phyloP scores from a whole-genome alignment of 2,797 vertebrate genomes.

The Alfaro cultratus region DNA sequence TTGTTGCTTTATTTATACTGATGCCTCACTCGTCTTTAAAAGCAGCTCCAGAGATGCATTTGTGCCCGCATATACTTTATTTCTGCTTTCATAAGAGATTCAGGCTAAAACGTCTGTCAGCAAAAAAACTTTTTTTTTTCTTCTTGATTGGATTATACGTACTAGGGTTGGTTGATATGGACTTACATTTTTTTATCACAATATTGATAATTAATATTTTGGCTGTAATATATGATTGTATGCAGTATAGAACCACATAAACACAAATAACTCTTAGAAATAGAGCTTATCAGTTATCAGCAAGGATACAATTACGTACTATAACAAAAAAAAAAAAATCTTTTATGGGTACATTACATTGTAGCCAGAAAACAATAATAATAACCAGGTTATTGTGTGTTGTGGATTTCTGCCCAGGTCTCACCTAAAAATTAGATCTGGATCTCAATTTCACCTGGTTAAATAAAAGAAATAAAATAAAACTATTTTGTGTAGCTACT shows the following conservation, averaged over 20 bases:
- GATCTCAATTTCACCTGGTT: no score
- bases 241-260: background rate
- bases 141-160: conserved; percentile 21
- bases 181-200: background rate
- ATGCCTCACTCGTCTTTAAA: conserved; percentile 37
- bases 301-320: background rate
- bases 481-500: background rate
- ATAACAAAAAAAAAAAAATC: background rate
- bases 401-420: no score
- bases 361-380: background rate
- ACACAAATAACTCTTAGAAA: background rate
- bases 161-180: background rate
- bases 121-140: background rate
- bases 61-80: conserved; percentile 12
- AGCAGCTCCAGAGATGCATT: conserved; percentile 13
- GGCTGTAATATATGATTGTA: background rate
- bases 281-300: background rate
- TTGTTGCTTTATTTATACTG: conserved; percentile 41
- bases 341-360: background rate
- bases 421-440: no score
- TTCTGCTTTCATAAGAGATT: conserved; percentile 5
- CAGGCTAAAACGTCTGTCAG: conserved; percentile 18
- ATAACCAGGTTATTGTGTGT: no score
- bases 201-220: background rate
- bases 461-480: no score